Base-by-base conservation (phyloP, 1,140 invertebrate genomes). In the Diabrotica virgifera region DNA sequence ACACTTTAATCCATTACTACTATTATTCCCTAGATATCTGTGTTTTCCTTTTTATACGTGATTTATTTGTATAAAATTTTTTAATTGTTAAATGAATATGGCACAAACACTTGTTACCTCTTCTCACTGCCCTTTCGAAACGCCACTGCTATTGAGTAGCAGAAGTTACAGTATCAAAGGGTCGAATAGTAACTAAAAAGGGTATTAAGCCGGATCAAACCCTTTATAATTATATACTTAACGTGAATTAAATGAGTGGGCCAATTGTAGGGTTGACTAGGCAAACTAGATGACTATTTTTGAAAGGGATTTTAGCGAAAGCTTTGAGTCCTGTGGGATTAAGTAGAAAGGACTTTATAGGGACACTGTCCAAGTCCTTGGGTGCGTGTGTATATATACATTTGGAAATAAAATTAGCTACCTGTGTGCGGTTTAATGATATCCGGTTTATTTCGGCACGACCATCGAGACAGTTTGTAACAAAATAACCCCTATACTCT, bases 161-260 rank as follows among this genome's bases (percentile, higher is more conserved):
- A n/a, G n/a, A 46, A 46, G 40, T 46, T 8, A n/a, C 40, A n/a
- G n/a, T 46, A 6, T 46, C 40, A 46, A 46, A 46, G 40, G 40
- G 40, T n/a, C 8, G 40, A 46, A 46, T n/a, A n/a, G 40, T 46
- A 46, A 46, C 40, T 46, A 46, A 46, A 46, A 46, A 46, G 40
- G 40, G 40, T 46, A 46, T 46, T 46, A 46, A 46, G 5, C n/a
- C 40, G 40, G 40, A 46, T 46, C 40, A 8, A 46, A 46, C 40
- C 40, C 40, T 46, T n/a, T n/a, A 46, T 46, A 46, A 46, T 46
- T 46, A 46, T 46, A 46, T 46, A 46, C 40, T 46, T 46, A 46
- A 46, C 40, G 40, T 46, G 40, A 46, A 46, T 46, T n/a, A 46
- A 46, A 46, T 46, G n/a, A 46, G 40, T 46, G 40, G n/a, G 40